Conservation (phyloP, 2,113 vertebrate genomes). For the Aphyosemion australe region DNA sequence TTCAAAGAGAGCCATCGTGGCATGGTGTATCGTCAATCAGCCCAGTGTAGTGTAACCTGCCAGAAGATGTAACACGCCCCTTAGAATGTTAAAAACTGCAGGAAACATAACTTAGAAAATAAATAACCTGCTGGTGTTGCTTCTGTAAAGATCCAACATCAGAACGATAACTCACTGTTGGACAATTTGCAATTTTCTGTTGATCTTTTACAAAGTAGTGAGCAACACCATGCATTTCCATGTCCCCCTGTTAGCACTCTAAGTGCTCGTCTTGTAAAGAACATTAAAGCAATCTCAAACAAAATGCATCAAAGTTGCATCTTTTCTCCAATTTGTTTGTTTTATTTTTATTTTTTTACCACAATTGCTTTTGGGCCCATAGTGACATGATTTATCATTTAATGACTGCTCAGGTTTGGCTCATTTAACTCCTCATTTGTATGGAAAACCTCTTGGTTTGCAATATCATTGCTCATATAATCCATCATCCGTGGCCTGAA, state of each 20-base stretch:
- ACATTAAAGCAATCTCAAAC: neutral
- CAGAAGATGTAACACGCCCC: slow-evolving; percentile 25
- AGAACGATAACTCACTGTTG: neutral
- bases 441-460: slow-evolving; percentile 48
- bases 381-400: slow-evolving; percentile 34
- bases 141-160: slow-evolving; percentile 19
- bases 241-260: neutral
- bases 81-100: slow-evolving; percentile 23
- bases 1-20: slow-evolving; percentile 31
- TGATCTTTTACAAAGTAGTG: neutral
- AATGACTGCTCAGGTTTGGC: slow-evolving; percentile 37
- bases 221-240: slow-evolving; percentile 13
- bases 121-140: neutral
- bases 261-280: slow-evolving; percentile 10
- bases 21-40: slow-evolving; percentile 52
- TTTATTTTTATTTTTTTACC: slow-evolving; percentile 5
- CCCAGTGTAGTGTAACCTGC: slow-evolving; percentile 21
- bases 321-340: slow-evolving; percentile 8
- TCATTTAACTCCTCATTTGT: slow-evolving; percentile 55
- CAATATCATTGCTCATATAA: slow-evolving; percentile 47
- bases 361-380: slow-evolving; percentile 4
- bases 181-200: neutral
- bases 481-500: slow-evolving; percentile 45
- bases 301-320: slow-evolving; percentile 10
- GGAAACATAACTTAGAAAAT: slow-evolving; percentile 20